phyloP scores from a whole-genome alignment of 2,888 invertebrate species.

The Frankliniella fusca region DNA sequence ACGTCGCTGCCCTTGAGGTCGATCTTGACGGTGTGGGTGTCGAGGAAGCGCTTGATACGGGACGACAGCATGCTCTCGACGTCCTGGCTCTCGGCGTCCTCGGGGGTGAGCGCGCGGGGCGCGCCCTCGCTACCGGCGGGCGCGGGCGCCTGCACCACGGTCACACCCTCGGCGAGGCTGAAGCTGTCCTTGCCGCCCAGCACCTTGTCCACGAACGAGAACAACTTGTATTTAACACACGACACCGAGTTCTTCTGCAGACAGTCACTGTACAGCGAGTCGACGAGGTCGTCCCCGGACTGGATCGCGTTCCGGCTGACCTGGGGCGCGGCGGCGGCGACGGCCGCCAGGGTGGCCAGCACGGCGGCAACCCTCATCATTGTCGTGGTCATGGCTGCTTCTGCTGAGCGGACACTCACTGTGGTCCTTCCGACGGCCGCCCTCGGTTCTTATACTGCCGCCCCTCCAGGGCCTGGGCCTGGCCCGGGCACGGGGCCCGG shows the following conservation, averaged over 20 bases:
- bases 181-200: conserved; percentile 71
- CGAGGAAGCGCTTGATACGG: conserved; percentile 70
- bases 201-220: conserved; percentile 81
- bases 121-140: conserved; percentile 64
- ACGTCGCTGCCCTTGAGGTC: conserved; percentile 82
- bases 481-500: conserved; percentile 31
- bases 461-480: conserved; percentile 35
- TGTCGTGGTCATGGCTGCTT: conserved; percentile 14
- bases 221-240: conserved; percentile 82
- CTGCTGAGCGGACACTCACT: conserved; percentile 21
- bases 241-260: conserved; percentile 76
- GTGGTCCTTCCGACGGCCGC: conserved; percentile 3
- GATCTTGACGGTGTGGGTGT: conserved; percentile 75
- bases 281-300: conserved; percentile 70
- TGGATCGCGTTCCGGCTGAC: conserved; percentile 58
- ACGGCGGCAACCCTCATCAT: conserved; percentile 51
- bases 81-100: conserved; percentile 46
- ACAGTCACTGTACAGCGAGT: conserved; percentile 71
- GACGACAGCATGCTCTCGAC: conserved; percentile 61
- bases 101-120: conserved; percentile 58
- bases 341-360: conserved; percentile 65
- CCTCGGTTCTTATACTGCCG: conserved; percentile 31
- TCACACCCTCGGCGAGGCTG: conserved; percentile 75
- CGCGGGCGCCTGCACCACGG: conserved; percentile 65
- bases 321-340: conserved; percentile 54